phyloP scores from a whole-genome alignment of 2,888 invertebrate species.

The Clivina fossor region DNA sequence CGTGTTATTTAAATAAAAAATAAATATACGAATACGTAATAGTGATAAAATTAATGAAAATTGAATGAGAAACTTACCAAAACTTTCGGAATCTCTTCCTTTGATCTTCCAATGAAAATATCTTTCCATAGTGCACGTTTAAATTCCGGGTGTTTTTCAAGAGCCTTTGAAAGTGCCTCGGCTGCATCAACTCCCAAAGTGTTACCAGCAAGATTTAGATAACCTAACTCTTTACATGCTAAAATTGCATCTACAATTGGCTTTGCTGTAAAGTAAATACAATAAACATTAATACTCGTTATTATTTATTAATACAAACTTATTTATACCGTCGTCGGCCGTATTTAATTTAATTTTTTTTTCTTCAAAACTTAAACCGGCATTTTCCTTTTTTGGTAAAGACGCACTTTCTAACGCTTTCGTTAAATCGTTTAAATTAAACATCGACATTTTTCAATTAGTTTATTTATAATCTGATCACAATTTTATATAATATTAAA shows the following conservation, averaged over 20 bases:
- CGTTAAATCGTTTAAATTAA: conserved; percentile 61
- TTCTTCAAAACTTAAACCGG: conserved; percentile 80
- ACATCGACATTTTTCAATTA: conserved; percentile 55
- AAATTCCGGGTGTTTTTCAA: conserved; percentile 77
- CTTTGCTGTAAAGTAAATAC: conserved; percentile 59
- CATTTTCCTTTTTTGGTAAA: conserved; percentile 46
- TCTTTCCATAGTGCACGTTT: conserved; percentile 90
- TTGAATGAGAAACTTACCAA: too few relatives aligned
- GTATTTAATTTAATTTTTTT: conserved; percentile 76
- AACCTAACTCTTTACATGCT: conserved; percentile 67
- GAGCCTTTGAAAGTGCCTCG: conserved; percentile 75
- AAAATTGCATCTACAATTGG: conserved; percentile 76
- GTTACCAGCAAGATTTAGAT: conserved; percentile 86
- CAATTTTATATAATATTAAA: conserved; percentile 19
- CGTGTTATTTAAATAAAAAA: too few relatives aligned
- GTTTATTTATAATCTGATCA: too few relatives aligned
- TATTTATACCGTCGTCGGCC: conserved; percentile 72
- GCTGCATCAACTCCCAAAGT: conserved; percentile 91
- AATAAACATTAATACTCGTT: conserved; percentile 16
- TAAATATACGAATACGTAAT: too few relatives aligned
- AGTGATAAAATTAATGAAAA: too few relatives aligned
- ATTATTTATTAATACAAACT: conserved; percentile 22
- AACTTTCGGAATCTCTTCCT: conserved; percentile 92
- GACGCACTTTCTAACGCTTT: conserved; percentile 55
- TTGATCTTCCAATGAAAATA: conserved; percentile 94